These are phyloP conservation scores for Mormyrops attenuatus DNA, from an alignment of 2,797 vertebrate species.

Conservation along the genomic window DNA sequence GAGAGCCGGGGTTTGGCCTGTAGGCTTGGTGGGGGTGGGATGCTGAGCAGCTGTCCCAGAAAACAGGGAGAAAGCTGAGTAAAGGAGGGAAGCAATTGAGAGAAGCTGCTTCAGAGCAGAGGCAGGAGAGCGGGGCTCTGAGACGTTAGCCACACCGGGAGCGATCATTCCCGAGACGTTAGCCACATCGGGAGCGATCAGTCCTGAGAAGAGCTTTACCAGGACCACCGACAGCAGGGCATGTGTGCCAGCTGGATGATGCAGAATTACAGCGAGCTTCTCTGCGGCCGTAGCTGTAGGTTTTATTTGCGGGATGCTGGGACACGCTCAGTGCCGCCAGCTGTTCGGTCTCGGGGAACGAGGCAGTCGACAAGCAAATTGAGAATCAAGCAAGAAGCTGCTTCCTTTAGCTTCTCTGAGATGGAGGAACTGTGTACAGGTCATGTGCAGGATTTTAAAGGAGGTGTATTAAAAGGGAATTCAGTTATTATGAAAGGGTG, in stretches of 20 bases:
- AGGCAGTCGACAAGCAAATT: neutral
- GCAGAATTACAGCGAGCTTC: neutral
- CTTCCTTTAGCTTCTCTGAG: neutral
- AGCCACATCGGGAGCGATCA: neutral
- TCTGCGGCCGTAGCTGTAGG: neutral
- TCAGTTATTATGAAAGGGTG: neutral
- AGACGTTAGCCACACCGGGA: neutral
- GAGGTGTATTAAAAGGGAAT: neutral
- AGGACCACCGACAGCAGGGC: neutral
- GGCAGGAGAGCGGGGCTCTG: neutral
- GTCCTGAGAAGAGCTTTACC: neutral
- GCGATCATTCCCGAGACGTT: neutral
- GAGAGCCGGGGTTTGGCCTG: neutral
- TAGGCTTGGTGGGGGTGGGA: neutral
- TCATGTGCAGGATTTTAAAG: neutral
- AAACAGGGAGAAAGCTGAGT: neutral
- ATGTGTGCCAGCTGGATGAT: neutral
- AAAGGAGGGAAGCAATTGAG: neutral
- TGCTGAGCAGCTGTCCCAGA: neutral
- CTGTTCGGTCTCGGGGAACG: neutral
- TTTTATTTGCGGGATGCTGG: neutral
- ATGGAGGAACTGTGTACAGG: neutral
- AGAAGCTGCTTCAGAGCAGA: neutral
- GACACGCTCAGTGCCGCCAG: neutral
- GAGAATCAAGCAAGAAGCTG: neutral